Conservation (phyloP, 2,113 vertebrate species). For the Noctilio leporinus region DNA sequence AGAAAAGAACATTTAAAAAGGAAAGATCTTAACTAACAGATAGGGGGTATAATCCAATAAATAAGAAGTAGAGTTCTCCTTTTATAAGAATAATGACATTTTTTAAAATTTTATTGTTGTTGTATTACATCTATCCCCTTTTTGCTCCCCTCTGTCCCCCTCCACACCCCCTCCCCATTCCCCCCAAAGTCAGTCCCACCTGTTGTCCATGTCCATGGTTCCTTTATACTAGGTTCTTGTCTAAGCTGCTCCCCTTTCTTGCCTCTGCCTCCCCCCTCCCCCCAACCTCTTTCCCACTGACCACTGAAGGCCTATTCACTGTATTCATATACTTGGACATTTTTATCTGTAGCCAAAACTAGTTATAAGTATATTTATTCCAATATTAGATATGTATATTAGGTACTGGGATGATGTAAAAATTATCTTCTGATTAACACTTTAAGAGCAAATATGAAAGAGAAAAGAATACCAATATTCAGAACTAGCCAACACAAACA, state of each 20-base stretch:
- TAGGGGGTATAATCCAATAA: neutral
- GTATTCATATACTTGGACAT: no score
- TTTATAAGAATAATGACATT: neutral
- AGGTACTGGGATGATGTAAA: neutral
- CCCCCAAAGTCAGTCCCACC: no score
- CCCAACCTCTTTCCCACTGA: no score
- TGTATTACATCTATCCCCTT: no score
- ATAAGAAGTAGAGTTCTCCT: neutral
- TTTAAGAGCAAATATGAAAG: neutral
- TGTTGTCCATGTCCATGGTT: no score
- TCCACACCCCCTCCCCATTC: no score
- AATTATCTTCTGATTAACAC: neutral
- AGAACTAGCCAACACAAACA: neutral
- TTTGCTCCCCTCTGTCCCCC: no score
- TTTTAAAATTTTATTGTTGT: no score
- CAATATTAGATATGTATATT: neutral
- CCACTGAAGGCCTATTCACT: no score
- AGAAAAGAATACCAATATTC: neutral
- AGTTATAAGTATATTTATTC: neutral
- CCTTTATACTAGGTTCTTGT: no score
- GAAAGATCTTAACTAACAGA: neutral
- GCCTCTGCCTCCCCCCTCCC: no score
- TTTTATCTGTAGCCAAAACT: neutral
- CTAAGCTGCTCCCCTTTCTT: no score
- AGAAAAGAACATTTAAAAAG: neutral